Evolutionary conservation across 2,797 vertebrate genomes (phyloP).

Genomic region (Apogon hyalosoma): DNA sequence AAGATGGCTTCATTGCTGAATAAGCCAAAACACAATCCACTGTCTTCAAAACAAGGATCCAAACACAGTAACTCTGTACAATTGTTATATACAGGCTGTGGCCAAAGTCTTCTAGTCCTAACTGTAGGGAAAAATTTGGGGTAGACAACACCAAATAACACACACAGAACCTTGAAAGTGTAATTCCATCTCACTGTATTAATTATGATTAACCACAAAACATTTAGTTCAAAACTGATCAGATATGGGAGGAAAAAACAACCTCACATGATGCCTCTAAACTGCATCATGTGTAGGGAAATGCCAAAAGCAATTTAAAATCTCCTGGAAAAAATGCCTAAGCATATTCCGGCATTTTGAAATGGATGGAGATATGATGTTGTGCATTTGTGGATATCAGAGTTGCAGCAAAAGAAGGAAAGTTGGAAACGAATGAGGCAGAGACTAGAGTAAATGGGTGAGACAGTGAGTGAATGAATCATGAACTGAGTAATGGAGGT

Average conservation of each 20-base stretch:
- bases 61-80: too few relatives aligned
- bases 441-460: slow-evolving; percentile 16
- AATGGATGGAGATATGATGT: slow-evolving; percentile 2
- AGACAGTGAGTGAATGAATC: slow-evolving; percentile 45
- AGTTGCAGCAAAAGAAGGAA: slow-evolving; percentile 8
- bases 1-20: too few relatives aligned
- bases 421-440: slow-evolving; percentile 16
- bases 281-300: neutral
- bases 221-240: slow-evolving; percentile 2
- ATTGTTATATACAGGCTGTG: too few relatives aligned
- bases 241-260: slow-evolving; percentile 13
- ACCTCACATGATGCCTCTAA: slow-evolving; percentile 1
- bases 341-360: slow-evolving; percentile 25
- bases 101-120: too few relatives aligned
- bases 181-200: too few relatives aligned
- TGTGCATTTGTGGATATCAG: neutral
- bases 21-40: too few relatives aligned
- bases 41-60: too few relatives aligned
- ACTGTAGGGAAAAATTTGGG: too few relatives aligned
- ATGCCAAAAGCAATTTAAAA: slow-evolving; percentile 10
- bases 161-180: too few relatives aligned
- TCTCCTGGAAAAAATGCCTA: slow-evolving; percentile 22
- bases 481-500: slow-evolving; percentile 33
- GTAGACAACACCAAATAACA: too few relatives aligned
- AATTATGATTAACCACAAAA: slow-evolving; percentile 11